phyloP scores from a whole-genome alignment of 2,113 vertebrate genomes.

The Podarcis cretensis region DNA sequence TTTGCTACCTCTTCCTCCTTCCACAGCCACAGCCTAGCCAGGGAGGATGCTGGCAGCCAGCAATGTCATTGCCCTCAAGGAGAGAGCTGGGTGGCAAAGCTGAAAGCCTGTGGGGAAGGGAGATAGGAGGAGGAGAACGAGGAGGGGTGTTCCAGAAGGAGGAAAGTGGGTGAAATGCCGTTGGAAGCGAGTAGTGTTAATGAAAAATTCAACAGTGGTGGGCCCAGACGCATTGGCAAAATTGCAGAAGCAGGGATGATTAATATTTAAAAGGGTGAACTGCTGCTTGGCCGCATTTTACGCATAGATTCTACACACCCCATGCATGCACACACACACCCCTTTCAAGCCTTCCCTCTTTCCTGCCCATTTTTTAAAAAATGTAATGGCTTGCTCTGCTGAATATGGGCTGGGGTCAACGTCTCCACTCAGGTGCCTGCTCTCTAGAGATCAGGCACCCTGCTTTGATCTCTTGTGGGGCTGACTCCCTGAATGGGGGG shows the following conservation, averaged over 20 bases:
- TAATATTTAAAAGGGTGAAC: conserved; percentile 79
- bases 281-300: conserved; percentile 77
- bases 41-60: not conserved
- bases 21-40: not conserved
- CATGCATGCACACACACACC: not conserved
- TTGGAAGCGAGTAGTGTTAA: conserved; percentile 73
- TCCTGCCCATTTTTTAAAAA: conserved; percentile 37
- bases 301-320: conserved; percentile 61
- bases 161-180: conserved; percentile 68
- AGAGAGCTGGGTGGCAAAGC: not conserved
- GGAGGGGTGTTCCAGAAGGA: conserved; percentile 38
- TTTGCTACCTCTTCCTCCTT: not conserved
- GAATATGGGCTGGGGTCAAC: not conserved
- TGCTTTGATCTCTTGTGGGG: not conserved
- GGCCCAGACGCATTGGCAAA: conserved; percentile 74
- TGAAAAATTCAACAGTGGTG: conserved; percentile 81
- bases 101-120: not conserved
- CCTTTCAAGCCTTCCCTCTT: conserved; percentile 19
- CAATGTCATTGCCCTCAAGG: not conserved
- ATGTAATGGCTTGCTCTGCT: not conserved
- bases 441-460: not conserved
- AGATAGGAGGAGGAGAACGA: fast-evolving
- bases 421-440: fast-evolving
- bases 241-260: conserved; percentile 78
- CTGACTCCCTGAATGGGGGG: not conserved